These are phyloP conservation scores for Willisornis vidua DNA, from an alignment of 2,113 vertebrate species.

Conservation along the genomic window DNA sequence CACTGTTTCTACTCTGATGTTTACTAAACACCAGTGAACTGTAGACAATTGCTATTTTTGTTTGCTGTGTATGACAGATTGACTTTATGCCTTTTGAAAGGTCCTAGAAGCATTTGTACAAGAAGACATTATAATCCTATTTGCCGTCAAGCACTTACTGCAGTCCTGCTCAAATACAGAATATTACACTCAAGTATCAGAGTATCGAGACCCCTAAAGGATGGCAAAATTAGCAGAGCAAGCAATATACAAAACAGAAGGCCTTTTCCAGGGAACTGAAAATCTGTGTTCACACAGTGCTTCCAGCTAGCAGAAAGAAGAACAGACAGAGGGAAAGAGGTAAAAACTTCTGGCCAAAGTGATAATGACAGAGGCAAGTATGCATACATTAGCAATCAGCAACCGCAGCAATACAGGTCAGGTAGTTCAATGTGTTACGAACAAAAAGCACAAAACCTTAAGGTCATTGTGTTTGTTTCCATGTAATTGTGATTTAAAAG, in stretches of 20 bases:
- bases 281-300: neutral
- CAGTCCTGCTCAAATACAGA: neutral
- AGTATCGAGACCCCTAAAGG: neutral
- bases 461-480: neutral
- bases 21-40: neutral
- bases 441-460: neutral
- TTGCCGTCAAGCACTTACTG: neutral
- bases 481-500: neutral
- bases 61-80: neutral
- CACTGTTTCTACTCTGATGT: neutral
- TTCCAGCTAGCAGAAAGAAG: neutral
- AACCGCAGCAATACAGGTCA: accelerated
- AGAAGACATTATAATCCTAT: neutral
- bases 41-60: neutral
- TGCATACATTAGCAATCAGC: accelerated
- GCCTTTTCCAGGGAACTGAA: neutral
- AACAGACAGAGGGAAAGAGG: neutral
- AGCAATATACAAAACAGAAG: neutral
- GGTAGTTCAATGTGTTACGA: neutral
- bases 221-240: neutral
- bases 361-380: neutral
- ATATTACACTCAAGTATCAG: neutral
- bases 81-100: slow-evolving; percentile 14
- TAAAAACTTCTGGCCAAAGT: neutral
- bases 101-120: neutral